These are phyloP conservation scores for Drosophila bipectinata DNA, from an alignment of 1,140 invertebrate species.

Conservation along the genomic window DNA sequence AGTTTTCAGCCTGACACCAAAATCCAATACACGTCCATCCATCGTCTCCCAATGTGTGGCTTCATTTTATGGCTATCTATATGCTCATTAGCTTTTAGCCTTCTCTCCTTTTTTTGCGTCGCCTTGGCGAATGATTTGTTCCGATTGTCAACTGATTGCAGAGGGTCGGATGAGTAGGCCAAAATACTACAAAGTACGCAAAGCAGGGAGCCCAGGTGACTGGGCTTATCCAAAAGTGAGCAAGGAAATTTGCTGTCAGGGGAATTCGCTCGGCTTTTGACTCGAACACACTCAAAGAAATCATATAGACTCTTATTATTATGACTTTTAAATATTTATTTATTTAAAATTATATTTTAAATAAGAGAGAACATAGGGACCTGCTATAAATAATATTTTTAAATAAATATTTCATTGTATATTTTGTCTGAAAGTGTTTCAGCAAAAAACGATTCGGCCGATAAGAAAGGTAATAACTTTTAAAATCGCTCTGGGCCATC, in stretches of 20 bases:
- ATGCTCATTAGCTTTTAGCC: conserved; percentile 42
- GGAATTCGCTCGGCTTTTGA: conserved; percentile 51
- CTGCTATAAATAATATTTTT: not conserved
- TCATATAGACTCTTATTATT: not conserved
- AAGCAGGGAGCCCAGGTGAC: not conserved
- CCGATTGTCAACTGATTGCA: conserved; percentile 73
- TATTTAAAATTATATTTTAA: not conserved
- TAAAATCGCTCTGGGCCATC: conserved; percentile 65
- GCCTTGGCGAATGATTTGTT: conserved; percentile 64
- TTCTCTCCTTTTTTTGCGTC: not conserved
- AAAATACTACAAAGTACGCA: conserved; percentile 15
- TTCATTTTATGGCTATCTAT: conserved; percentile 20
- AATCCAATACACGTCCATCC: conserved; percentile 23
- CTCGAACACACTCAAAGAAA: not conserved
- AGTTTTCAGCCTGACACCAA: conserved; percentile 66
- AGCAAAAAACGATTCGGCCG: conserved; percentile 36
- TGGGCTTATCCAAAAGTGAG: conserved; percentile 31
- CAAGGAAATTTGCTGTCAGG: conserved; percentile 48
- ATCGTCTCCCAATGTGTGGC: conserved; percentile 24
- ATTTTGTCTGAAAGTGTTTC: not conserved
- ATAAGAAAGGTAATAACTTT: conserved; percentile 78
- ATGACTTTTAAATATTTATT: not conserved
- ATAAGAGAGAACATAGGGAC: not conserved
- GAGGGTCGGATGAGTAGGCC: conserved; percentile 20
- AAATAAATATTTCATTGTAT: not conserved